Evolutionary conservation across 2,797 vertebrate species (phyloP).

Genomic region (Molossus molossus): DNA sequence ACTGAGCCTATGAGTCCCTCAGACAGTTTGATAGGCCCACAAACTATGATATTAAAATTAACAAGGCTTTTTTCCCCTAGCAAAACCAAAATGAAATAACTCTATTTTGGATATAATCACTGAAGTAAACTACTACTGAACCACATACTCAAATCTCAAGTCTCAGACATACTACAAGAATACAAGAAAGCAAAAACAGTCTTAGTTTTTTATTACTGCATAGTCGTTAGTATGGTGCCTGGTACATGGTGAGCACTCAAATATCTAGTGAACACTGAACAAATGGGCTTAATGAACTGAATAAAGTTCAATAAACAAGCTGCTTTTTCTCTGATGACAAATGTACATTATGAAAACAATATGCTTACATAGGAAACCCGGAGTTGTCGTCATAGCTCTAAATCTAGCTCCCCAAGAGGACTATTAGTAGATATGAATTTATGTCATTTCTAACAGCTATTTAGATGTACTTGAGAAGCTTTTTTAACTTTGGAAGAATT

Average conservation of each 20-base stretch:
- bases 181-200: neutral
- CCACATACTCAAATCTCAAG: neutral
- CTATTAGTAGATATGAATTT: neutral
- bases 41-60: conserved; percentile 16
- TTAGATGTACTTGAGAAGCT: neutral
- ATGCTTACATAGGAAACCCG: neutral
- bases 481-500: conserved; percentile 9
- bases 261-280: neutral
- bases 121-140: neutral
- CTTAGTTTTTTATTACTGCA: neutral
- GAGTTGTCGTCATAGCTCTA: neutral
- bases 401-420: neutral
- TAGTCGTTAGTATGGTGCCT: neutral
- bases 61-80: neutral
- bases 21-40: neutral
- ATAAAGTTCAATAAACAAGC: conserved; percentile 29
- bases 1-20: neutral
- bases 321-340: conserved; percentile 24
- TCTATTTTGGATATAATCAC: neutral
- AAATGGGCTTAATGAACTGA: neutral
- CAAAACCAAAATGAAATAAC: conserved; percentile 38
- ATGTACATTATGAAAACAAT: conserved; percentile 5
- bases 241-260: neutral
- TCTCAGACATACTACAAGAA: neutral
- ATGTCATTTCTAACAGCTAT: neutral